These are phyloP conservation scores for Sternotherus odoratus DNA, from an alignment of 2,797 vertebrate species.

Conservation along the genomic window DNA sequence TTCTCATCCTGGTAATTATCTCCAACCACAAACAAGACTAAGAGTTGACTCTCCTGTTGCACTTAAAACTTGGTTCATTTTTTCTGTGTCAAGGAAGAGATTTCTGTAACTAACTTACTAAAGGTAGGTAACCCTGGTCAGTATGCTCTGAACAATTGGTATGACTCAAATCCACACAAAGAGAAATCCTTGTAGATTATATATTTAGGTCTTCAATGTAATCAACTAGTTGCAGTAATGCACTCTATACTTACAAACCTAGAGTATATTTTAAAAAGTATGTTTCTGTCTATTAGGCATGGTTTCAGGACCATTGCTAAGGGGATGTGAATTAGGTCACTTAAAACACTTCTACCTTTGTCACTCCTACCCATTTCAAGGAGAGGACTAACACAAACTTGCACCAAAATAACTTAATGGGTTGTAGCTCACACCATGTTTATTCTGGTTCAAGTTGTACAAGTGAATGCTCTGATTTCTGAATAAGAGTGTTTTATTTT, in stretches of 20 bases:
- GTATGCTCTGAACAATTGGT: not conserved
- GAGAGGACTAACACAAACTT: not conserved
- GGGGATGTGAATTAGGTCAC: not conserved
- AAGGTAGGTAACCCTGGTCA: not conserved
- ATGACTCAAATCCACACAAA: not conserved
- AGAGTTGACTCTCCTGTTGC: not conserved
- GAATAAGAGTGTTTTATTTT: no score
- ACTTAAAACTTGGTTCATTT: not conserved
- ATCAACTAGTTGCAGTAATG: not conserved
- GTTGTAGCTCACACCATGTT: not conserved
- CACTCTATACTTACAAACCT: not conserved
- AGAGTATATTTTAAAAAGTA: not conserved
- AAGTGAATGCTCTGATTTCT: no score
- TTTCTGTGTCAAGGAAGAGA: not conserved
- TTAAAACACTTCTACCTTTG: not conserved
- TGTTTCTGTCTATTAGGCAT: not conserved
- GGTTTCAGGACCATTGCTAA: not conserved
- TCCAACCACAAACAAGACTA: not conserved
- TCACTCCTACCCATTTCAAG: not conserved
- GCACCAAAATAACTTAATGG: not conserved
- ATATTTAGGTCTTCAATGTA: not conserved
- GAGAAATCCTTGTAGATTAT: not conserved
- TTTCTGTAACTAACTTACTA: not conserved
- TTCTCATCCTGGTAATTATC: not conserved
- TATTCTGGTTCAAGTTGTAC: no score